Conservation (phyloP, 2,113 vertebrate genomes). For the Corythaeola cristata region DNA sequence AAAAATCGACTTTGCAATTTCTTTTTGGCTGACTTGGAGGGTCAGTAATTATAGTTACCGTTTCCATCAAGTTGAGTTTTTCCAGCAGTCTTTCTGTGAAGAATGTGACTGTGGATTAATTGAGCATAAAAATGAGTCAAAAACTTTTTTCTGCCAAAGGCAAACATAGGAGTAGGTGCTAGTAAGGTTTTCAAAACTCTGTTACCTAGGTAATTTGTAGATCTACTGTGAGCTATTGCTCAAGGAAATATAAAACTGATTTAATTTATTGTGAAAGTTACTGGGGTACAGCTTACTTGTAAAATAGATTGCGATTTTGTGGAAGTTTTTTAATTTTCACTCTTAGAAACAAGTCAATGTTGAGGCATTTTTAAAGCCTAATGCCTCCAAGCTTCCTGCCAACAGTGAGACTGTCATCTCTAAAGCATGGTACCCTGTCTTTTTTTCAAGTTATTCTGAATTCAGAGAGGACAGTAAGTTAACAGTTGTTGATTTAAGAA, state of each 20-base stretch:
- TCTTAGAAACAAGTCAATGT: neutral
- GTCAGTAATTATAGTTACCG: constrained; percentile 52
- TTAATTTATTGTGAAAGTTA: neutral
- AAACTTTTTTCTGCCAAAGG: constrained; percentile 27
- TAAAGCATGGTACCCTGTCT: neutral
- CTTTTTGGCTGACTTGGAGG: constrained; percentile 30
- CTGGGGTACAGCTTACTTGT: neutral
- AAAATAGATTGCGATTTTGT: neutral
- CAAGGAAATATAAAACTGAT: neutral
- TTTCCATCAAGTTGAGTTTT: constrained; percentile 64
- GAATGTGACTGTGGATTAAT: constrained; percentile 51
- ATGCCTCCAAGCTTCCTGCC: neutral
- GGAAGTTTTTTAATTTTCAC: neutral
- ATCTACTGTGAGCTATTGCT: neutral
- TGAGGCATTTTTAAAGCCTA: neutral
- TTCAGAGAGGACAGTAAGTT: neutral
- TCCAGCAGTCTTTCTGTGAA: constrained; percentile 50
- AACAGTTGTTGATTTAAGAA: neutral
- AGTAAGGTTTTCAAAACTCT: constrained; percentile 2
- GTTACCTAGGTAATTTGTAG: constrained; percentile 8
- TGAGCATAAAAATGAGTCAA: constrained; percentile 20
- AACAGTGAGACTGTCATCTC: neutral
- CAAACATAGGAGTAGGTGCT: constrained; percentile 3
- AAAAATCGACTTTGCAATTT: constrained; percentile 33
- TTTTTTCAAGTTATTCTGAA: neutral